phyloP scores from a whole-genome alignment of 2,113 vertebrate species.

The Pseudorectes ferrugineus region DNA sequence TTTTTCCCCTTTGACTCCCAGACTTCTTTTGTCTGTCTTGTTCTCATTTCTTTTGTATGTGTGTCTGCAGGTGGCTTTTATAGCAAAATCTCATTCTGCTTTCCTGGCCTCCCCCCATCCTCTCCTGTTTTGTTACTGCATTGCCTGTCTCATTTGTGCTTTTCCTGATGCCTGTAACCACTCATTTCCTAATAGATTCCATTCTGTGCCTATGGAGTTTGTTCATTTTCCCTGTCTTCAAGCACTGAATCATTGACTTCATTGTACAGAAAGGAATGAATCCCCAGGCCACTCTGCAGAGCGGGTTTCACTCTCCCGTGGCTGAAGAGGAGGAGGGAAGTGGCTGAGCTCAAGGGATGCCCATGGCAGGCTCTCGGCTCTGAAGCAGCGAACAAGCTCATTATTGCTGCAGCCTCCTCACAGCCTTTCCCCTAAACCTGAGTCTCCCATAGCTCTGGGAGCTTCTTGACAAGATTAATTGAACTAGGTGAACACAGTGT shows the following conservation, averaged over 20 bases:
- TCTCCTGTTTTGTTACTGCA: not conserved
- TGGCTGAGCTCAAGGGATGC: not conserved
- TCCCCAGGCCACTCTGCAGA: not conserved
- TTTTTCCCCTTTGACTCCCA: not conserved
- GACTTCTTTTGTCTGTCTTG: constrained; percentile 37
- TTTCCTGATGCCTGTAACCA: not conserved
- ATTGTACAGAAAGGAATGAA: not conserved
- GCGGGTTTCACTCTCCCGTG: not conserved
- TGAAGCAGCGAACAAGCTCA: not conserved
- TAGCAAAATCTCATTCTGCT: not conserved
- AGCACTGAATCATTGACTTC: not conserved
- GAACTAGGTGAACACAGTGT: not conserved
- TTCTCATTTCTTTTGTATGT: constrained; percentile 26
- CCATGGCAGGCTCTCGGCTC: not conserved
- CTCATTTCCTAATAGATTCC: constrained; percentile 24
- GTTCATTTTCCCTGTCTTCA: not conserved
- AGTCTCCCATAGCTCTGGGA: not conserved
- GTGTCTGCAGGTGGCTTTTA: constrained; percentile 48
- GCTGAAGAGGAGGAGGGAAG: not conserved
- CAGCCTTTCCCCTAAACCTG: not conserved
- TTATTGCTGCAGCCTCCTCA: not conserved
- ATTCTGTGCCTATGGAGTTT: not conserved
- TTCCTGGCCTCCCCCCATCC: not conserved
- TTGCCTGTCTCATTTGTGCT: not conserved
- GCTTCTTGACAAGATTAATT: not conserved